phyloP scores from a whole-genome alignment of 30 jellyfish, hydroid and myxozoan species.

The Aurelia sp. region DNA sequence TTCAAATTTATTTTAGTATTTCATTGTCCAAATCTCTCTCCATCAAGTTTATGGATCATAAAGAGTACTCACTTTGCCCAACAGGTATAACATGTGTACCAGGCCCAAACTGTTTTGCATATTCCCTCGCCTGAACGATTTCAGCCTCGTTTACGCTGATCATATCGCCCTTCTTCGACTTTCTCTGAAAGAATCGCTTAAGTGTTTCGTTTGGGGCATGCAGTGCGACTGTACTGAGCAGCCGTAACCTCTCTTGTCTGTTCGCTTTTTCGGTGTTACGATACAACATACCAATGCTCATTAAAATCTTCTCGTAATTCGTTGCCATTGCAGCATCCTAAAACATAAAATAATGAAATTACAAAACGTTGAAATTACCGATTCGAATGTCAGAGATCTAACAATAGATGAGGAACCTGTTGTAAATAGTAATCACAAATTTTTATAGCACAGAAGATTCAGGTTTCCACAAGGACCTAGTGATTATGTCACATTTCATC shows the following conservation, averaged over 20 bases:
- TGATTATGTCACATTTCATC: no score
- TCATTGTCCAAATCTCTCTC: no score
- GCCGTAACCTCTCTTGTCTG: constrained; percentile 75
- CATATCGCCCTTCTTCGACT: constrained; percentile 69
- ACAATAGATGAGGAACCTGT: no score
- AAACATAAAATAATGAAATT: not conserved
- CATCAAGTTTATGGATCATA: no score
- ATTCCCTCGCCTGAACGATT: constrained; percentile 83
- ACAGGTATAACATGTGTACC: constrained; percentile 72
- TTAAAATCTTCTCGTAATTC: constrained; percentile 62
- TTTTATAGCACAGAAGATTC: no score
- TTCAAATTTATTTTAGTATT: no score
- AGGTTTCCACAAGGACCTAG: no score
- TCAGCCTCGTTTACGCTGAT: constrained; percentile 81
- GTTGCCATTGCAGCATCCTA: constrained; percentile 76
- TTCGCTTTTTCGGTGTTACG: constrained; percentile 53
- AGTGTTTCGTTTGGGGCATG: constrained; percentile 83
- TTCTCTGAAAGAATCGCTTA: constrained; percentile 64
- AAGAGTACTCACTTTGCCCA: constrained; percentile 39
- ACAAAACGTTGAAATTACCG: no score
- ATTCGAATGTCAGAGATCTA: no score
- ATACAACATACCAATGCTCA: constrained; percentile 68
- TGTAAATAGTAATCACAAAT: no score
- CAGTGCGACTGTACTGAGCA: constrained; percentile 80
- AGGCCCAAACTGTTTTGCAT: constrained; percentile 89